Evolutionary conservation across 2,888 invertebrate species (phyloP), one percentile per base, ranked within the genome.

Genomic region (Dusona sp.): DNA sequence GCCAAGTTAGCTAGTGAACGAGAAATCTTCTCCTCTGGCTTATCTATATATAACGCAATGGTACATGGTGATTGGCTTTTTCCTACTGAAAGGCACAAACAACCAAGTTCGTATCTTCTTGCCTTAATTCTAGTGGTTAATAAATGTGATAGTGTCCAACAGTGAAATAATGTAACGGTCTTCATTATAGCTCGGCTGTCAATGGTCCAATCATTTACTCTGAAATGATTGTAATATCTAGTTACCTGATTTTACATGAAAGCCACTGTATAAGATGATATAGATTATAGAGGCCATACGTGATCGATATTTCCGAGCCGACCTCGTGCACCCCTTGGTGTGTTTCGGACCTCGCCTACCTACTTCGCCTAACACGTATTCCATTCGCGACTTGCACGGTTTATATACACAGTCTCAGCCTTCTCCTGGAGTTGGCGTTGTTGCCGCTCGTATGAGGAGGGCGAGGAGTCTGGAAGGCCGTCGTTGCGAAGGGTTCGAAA

Each of bases 11-110:
- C 75, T 57, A 84, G 70, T 70, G 57, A 81, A 84, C 75, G 84
- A 68, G 75, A 57, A 84, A 84, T 84, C 81, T 87, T 84, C 82
- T 38, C 70, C 48, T 61, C 11, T 45, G 81, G 51, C 82, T 84
- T 84, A 84, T 84, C 87, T 88, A 86, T 89, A 90, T 90, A 89
- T 87, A 75, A 83, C 38, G 74, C 89, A 77, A 89, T 89, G 87
- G 85, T 70, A 78, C 87, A 86, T 87, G 86, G 38, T 51, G 64
- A 80, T 77, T 57, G 75, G 72, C 73, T 51, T 65, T 74, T 74
- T 48, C 57, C 54, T 80, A 67, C 57, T 38, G 72, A 67, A 29
- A 4, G 13, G 61, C 78, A 78, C 77, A 54, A 83, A 84, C 78
- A 72, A 61, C 64, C 51, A 36, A n/a, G n/a, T 29, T 54, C 51